These are phyloP conservation scores for Cephus rjabovi DNA, from an alignment of 2,888 invertebrate genomes.

Conservation along the genomic window DNA sequence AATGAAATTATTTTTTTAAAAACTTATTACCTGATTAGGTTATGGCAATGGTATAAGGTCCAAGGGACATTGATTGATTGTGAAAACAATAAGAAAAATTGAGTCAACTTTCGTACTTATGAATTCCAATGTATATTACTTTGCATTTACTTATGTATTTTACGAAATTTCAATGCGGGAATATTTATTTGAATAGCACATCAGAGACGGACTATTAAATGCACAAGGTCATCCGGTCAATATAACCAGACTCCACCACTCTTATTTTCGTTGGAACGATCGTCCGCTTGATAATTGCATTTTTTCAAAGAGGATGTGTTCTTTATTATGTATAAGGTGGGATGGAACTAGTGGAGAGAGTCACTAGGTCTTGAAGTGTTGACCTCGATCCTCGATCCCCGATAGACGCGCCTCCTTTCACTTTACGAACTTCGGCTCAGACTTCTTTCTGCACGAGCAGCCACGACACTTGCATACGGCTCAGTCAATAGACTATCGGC, in stretches of 20 bases:
- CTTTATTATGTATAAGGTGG: slow-evolving; percentile 10
- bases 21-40: background rate
- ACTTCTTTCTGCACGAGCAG: slow-evolving; percentile 47
- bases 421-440: slow-evolving; percentile 57
- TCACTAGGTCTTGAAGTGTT: slow-evolving; percentile 29
- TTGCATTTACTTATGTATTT: background rate
- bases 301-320: background rate
- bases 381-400: slow-evolving; percentile 60
- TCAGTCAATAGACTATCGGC: slow-evolving; percentile 1
- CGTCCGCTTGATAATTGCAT: background rate
- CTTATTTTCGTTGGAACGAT: slow-evolving; percentile 39
- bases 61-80: background rate
- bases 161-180: background rate
- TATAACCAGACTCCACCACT: slow-evolving; percentile 24
- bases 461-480: slow-evolving; percentile 16
- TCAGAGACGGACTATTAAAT: slow-evolving; percentile 34
- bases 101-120: background rate
- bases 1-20: background rate
- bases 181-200: background rate
- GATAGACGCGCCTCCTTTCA: slow-evolving; percentile 57
- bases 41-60: background rate
- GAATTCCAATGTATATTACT: background rate
- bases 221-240: slow-evolving; percentile 36
- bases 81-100: background rate
- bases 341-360: slow-evolving; percentile 29